phyloP scores from a whole-genome alignment of 37 sponge, comb jelly and placozoan genomes.

The Oopsacas minuta region DNA sequence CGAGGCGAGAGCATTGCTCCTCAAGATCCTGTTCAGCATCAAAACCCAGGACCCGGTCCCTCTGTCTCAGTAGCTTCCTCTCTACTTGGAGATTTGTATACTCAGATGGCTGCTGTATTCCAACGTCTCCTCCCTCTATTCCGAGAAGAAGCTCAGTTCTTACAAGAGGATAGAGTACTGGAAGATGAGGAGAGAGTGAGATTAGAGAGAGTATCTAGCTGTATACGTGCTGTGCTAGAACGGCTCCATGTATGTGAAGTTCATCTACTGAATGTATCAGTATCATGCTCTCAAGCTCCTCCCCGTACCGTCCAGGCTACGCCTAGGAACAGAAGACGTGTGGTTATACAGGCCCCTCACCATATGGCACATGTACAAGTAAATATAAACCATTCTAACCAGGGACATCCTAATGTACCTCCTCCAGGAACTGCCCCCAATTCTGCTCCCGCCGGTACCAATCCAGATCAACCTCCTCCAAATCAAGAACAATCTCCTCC shows the following conservation, averaged over 20 bases:
- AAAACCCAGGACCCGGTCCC: neutral
- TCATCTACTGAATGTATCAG: neutral
- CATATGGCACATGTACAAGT: neutral
- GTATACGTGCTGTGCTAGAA: neutral
- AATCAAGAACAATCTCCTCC: neutral
- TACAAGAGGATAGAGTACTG: neutral
- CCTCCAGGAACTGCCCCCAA: neutral
- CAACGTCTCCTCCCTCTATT: neutral
- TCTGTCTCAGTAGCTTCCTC: neutral
- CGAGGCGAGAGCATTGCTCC: neutral
- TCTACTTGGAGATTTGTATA: neutral
- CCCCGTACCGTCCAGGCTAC: neutral
- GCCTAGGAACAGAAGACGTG: neutral
- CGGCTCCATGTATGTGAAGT: neutral
- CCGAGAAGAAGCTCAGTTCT: neutral
- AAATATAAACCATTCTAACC: neutral
- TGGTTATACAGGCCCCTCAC: neutral
- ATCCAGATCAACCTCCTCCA: neutral
- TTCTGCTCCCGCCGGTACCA: neutral
- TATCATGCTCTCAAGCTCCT: neutral
- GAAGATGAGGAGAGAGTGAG: neutral
- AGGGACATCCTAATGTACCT: neutral
- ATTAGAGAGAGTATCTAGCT: neutral
- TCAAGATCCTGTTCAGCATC: neutral
- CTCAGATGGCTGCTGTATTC: neutral